Evolutionary conservation across 2,113 vertebrate species (phyloP).

Genomic region (Gopherus evgoodei): DNA sequence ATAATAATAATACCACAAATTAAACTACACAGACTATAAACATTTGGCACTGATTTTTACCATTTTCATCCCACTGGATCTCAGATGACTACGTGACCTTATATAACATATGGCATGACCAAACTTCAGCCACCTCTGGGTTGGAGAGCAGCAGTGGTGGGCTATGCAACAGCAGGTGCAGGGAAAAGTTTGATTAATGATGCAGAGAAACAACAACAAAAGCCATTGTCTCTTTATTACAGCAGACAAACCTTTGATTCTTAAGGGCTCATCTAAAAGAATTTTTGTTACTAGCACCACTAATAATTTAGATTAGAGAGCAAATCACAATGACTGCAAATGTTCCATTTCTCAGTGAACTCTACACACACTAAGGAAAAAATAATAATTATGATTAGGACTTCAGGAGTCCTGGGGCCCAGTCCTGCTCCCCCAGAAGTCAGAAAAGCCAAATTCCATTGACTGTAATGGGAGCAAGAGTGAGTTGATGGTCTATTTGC

Average conservation of each 20-base stretch:
- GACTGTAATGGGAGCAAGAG: background rate
- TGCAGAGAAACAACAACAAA: background rate
- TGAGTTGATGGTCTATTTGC: background rate
- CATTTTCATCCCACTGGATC: background rate
- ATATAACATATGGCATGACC: background rate
- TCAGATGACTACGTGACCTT: background rate
- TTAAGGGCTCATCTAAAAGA: conserved; percentile 13
- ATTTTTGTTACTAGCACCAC: background rate
- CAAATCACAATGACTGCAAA: background rate
- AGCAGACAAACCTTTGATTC: conserved; percentile 21
- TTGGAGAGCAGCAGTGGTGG: background rate
- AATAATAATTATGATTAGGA: background rate
- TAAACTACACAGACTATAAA: background rate
- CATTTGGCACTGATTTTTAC: conserved; percentile 13
- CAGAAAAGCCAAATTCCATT: background rate
- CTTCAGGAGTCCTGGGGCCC: background rate
- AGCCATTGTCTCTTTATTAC: conserved; percentile 21
- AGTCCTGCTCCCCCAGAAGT: background rate
- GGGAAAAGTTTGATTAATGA: background rate
- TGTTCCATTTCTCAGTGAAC: background rate
- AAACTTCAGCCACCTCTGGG: background rate
- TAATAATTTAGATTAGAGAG: conserved; percentile 14
- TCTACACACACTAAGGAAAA: background rate
- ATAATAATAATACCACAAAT: background rate
- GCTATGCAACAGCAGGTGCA: accelerated